A percentile compares a stretch with the other conserved stretches of the same genome.
These are phyloP conservation scores for Zoanthus solanderi DNA, from an alignment of 92 coral and sea anemone species.

Conservation along the genomic window DNA sequence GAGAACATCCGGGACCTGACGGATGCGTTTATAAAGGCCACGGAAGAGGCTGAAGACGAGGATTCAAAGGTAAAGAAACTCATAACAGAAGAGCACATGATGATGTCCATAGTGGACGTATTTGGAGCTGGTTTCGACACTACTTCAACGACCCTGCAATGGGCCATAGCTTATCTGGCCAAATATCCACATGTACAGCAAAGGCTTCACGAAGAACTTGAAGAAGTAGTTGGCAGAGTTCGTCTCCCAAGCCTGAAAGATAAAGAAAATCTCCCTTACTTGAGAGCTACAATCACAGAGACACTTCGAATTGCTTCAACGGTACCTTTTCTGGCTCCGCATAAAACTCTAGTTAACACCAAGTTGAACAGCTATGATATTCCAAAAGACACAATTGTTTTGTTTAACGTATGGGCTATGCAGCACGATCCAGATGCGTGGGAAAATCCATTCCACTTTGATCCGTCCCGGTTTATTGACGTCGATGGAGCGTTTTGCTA, in stretches of 20 bases:
- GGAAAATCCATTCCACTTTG: slow-evolving; percentile 65
- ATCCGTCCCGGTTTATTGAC: slow-evolving; percentile 76
- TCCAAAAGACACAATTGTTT: slow-evolving; percentile 72
- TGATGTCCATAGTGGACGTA: slow-evolving; percentile 62
- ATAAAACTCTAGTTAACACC: slow-evolving; percentile 54
- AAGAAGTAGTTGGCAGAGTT: slow-evolving; percentile 51
- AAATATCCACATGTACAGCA: slow-evolving; percentile 61
- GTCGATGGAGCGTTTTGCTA: slow-evolving; percentile 61
- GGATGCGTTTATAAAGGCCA: slow-evolving; percentile 71
- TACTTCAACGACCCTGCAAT: slow-evolving; percentile 68
- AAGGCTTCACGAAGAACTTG: slow-evolving; percentile 64
- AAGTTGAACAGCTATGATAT: slow-evolving; percentile 66
- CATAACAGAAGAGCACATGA: slow-evolving; percentile 69
- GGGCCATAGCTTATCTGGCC: slow-evolving; percentile 64
- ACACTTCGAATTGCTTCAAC: slow-evolving; percentile 55
- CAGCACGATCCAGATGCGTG: slow-evolving; percentile 73
- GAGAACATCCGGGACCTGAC: slow-evolving; percentile 63
- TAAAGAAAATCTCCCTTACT: slow-evolving; percentile 52
- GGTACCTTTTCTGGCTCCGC: slow-evolving; percentile 57
- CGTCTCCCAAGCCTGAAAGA: slow-evolving; percentile 65
- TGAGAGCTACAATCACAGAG: slow-evolving; percentile 70
- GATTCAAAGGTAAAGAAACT: slow-evolving; percentile 29
- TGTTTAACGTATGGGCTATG: slow-evolving; percentile 79
- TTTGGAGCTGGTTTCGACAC: slow-evolving; percentile 77
- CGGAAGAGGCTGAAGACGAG: slow-evolving; percentile 50